phyloP scores from a whole-genome alignment of 2,797 vertebrate species.

The Nyctibius grandis region DNA sequence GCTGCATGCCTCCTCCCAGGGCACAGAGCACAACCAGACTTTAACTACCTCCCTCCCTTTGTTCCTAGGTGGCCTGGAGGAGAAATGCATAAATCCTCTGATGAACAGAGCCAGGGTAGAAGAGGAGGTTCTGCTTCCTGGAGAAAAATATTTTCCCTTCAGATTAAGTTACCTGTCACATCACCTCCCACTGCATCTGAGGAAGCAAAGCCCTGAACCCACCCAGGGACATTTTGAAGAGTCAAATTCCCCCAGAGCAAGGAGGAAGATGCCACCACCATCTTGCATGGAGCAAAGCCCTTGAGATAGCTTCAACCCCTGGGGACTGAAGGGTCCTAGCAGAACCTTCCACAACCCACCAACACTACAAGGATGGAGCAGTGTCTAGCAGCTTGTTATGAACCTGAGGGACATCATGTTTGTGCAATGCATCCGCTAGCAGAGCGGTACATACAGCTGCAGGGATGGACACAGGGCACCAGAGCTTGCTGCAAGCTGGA shows the following conservation, averaged over 20 bases:
- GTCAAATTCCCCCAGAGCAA: background rate
- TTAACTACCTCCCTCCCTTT: fast-evolving
- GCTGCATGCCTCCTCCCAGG: background rate
- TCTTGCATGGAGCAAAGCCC: background rate
- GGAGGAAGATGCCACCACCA: background rate
- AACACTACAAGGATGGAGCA: background rate
- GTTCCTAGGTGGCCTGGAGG: background rate
- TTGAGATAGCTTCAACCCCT: background rate
- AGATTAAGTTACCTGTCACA: background rate
- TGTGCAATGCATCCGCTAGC: fast-evolving
- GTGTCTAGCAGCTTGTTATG: fast-evolving
- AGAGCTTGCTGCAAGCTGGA: background rate
- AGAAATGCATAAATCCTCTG: background rate
- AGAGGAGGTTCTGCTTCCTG: background rate
- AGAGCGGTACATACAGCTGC: fast-evolving
- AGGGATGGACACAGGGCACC: background rate
- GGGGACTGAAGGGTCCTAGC: background rate
- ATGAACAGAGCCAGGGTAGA: background rate
- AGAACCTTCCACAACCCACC: background rate
- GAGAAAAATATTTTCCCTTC: background rate
- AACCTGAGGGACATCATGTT: background rate
- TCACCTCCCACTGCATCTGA: background rate
- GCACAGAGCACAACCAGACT: background rate
- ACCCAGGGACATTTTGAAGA: background rate
- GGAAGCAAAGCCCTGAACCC: background rate